Percentiles rank a stretch among this genome's conserved stretches.
Evolutionary conservation across 2,797 vertebrate species (phyloP).

Genomic region (Chaetodon trifasciatus): DNA sequence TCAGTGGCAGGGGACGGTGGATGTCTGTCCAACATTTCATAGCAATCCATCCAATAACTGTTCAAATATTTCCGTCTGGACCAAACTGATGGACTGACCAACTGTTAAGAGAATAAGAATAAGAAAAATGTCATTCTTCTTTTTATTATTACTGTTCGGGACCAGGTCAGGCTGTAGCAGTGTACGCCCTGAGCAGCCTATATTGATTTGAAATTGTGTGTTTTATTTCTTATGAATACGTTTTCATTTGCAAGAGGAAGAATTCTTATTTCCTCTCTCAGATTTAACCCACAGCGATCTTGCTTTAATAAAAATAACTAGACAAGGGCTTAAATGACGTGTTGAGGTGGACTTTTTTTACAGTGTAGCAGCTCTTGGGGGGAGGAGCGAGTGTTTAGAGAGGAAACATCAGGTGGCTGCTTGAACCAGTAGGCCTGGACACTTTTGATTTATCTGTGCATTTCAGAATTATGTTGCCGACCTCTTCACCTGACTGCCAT

Average conservation of each 20-base stretch:
- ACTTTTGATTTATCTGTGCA: conserved; percentile 85
- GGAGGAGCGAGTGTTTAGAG: conserved; percentile 72
- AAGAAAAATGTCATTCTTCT: no score
- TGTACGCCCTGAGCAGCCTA: not conserved
- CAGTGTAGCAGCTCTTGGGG: conserved; percentile 47
- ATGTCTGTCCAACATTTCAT: not conserved
- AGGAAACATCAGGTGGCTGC: conserved; percentile 83
- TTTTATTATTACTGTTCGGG: no score
- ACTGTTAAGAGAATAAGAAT: not conserved
- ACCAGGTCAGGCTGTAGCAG: not conserved
- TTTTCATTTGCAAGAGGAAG: not conserved
- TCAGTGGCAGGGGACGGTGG: not conserved
- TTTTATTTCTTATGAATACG: not conserved
- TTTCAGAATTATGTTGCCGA: conserved; percentile 85
- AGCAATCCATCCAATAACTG: not conserved
- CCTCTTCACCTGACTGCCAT: conserved; percentile 86
- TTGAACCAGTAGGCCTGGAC: conserved; percentile 70
- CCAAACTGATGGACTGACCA: not conserved
- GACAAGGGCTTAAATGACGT: not conserved
- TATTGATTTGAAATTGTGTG: not conserved
- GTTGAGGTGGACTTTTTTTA: conserved; percentile 43
- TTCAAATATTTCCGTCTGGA: not conserved
- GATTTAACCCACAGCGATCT: not conserved
- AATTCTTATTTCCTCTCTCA: not conserved
- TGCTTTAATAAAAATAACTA: not conserved